Evolutionary conservation across 2,888 invertebrate genomes (phyloP).

Genomic region (Lamproptera curius): DNA sequence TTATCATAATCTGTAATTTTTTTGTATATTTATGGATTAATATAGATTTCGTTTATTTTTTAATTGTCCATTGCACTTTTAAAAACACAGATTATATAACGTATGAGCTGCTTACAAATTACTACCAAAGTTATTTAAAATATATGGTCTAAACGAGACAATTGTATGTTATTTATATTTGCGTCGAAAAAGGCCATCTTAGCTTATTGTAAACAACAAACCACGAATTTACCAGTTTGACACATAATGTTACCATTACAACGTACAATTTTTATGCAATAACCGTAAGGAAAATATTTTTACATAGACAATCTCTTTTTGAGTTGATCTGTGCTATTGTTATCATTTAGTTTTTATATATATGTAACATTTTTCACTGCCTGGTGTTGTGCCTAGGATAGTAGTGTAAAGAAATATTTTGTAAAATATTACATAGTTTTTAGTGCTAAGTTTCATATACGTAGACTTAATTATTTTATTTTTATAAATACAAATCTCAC

Average conservation of each 20-base stretch:
- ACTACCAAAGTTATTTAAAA: slow-evolving; percentile 24
- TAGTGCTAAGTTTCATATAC: slow-evolving; percentile 26
- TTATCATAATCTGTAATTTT: too few species aligned
- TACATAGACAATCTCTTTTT: neutral
- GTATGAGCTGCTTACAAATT: slow-evolving; percentile 11
- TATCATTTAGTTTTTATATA: slow-evolving; percentile 1
- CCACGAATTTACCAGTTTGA: slow-evolving; percentile 18
- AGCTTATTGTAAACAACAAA: slow-evolving; percentile 45
- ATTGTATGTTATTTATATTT: neutral
- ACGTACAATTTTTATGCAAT: slow-evolving; percentile 23
- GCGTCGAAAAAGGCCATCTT: slow-evolving; percentile 49
- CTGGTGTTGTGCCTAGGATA: slow-evolving; percentile 43
- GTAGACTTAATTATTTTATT: slow-evolving; percentile 20
- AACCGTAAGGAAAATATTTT: slow-evolving; percentile 3
- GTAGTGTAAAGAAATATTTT: slow-evolving; percentile 58
- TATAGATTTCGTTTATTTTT: too few species aligned
- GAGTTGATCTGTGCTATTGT: too few species aligned
- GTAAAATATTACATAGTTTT: slow-evolving; percentile 53
- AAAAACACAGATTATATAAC: neutral
- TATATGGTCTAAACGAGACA: slow-evolving; percentile 11
- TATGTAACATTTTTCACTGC: slow-evolving; percentile 44
- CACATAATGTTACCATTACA: slow-evolving; percentile 44
- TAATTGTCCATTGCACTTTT: too few species aligned
- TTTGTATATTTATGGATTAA: too few species aligned
- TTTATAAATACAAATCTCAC: slow-evolving; percentile 46